Conservation (phyloP, 1,140 invertebrate genomes). For the Drosophila funebris region DNA sequence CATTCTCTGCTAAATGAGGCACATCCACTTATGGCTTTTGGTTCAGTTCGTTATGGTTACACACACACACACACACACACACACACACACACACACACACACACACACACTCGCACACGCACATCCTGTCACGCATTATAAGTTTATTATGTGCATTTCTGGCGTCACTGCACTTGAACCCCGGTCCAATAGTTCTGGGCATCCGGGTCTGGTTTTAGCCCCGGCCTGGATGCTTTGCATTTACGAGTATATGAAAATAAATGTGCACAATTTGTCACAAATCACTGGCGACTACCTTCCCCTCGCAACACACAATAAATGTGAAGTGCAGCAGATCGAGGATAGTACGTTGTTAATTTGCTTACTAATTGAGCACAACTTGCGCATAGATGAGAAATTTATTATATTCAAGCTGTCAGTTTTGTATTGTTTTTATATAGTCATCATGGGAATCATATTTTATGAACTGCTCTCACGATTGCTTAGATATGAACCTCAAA, state of each 20-base stretch:
- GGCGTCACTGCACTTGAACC: slow-evolving; percentile 43
- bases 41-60: slow-evolving; percentile 1
- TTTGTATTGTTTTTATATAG: too few species aligned
- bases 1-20: slow-evolving; percentile 65
- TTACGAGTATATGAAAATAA: slow-evolving; percentile 50
- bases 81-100: slow-evolving; percentile 4
- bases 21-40: slow-evolving; percentile 55
- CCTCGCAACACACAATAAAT: neutral
- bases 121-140: slow-evolving; percentile 63
- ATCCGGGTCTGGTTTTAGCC: neutral
- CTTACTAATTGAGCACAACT: slow-evolving; percentile 52
- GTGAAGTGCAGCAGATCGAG: slow-evolving; percentile 14
- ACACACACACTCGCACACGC: slow-evolving; percentile 27
- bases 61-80: slow-evolving; percentile 28
- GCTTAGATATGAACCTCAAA: too few species aligned
- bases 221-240: slow-evolving; percentile 8
- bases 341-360: slow-evolving; percentile 55
- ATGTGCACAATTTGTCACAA: slow-evolving; percentile 76
- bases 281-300: slow-evolving; percentile 33
- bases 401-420: too few species aligned
- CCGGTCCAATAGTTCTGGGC: neutral
- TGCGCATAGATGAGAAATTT: too few species aligned
- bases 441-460: too few species aligned
- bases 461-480: too few species aligned
- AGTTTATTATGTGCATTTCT: slow-evolving; percentile 64